phyloP scores from a whole-genome alignment of 1,140 invertebrate species.

The Yoshiicerus persimilis region DNA sequence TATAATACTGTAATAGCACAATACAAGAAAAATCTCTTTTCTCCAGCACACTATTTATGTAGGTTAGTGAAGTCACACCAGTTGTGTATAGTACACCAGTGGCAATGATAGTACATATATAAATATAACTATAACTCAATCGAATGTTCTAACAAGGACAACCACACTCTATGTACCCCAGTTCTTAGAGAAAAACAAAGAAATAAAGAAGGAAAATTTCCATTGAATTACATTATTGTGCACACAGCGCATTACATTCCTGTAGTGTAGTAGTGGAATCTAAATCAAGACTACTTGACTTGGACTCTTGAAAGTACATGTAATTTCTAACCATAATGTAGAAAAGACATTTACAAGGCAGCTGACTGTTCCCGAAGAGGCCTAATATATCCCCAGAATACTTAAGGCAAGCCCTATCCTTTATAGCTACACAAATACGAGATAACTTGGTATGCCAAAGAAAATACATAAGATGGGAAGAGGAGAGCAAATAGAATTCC shows the following conservation, averaged over 20 bases:
- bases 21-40: not conserved
- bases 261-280: not conserved
- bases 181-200: not conserved
- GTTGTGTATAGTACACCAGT: not conserved
- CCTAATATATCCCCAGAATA: no score
- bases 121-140: no score
- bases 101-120: no score
- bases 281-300: not conserved
- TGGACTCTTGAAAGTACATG: not conserved
- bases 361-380: not conserved
- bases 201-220: not conserved
- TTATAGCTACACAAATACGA: no score
- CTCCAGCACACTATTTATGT: not conserved
- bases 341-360: not conserved
- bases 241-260: not conserved
- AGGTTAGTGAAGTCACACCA: not conserved
- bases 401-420: no score
- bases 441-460: not conserved
- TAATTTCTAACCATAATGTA: not conserved
- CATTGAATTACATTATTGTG: not conserved
- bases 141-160: no score
- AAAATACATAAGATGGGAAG: not conserved
- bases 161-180: no score
- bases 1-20: not conserved
- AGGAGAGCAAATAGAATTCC: not conserved